Evolutionary conservation across 2,113 vertebrate species (phyloP).

Genomic region (Dolichotis patagonum): DNA sequence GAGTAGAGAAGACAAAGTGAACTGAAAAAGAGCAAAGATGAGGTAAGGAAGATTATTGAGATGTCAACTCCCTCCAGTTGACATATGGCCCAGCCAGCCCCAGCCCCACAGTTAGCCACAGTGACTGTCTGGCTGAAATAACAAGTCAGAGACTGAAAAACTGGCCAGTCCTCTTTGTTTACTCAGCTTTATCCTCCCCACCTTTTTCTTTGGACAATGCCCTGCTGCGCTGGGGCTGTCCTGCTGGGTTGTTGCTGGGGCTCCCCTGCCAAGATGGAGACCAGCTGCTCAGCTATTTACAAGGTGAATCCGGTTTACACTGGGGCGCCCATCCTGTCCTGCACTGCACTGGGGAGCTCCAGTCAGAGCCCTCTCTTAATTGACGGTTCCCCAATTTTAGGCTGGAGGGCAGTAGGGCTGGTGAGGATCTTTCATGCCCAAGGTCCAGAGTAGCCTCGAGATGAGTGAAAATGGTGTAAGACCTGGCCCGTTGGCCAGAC

Average conservation of each 20-base stretch:
- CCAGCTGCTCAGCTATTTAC: slow-evolving; percentile 89
- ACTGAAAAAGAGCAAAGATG: background rate
- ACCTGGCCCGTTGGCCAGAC: background rate
- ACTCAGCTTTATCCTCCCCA: slow-evolving; percentile 85
- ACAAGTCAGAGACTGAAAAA: slow-evolving; percentile 82
- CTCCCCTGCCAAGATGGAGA: slow-evolving; percentile 85
- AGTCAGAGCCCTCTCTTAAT: background rate
- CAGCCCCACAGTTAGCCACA: slow-evolving; percentile 70
- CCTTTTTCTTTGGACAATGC: slow-evolving; percentile 83
- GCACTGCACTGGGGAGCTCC: background rate
- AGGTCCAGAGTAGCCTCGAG: background rate
- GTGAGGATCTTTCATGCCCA: background rate
- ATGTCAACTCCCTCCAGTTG: slow-evolving; percentile 59
- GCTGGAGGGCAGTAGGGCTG: background rate
- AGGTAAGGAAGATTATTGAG: slow-evolving; percentile 31
- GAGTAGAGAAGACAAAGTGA: slow-evolving; percentile 44
- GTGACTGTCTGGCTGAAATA: slow-evolving; percentile 86
- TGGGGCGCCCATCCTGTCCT: slow-evolving; percentile 79
- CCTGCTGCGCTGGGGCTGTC: slow-evolving; percentile 84
- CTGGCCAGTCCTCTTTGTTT: slow-evolving; percentile 85
- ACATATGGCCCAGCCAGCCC: slow-evolving; percentile 57
- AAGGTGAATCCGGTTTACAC: slow-evolving; percentile 87
- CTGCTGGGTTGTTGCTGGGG: slow-evolving; percentile 80
- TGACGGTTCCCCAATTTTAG: background rate
- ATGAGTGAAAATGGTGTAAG: background rate